These are phyloP conservation scores for Syngnathus acus DNA, from an alignment of 2,797 vertebrate genomes.

Conservation along the genomic window DNA sequence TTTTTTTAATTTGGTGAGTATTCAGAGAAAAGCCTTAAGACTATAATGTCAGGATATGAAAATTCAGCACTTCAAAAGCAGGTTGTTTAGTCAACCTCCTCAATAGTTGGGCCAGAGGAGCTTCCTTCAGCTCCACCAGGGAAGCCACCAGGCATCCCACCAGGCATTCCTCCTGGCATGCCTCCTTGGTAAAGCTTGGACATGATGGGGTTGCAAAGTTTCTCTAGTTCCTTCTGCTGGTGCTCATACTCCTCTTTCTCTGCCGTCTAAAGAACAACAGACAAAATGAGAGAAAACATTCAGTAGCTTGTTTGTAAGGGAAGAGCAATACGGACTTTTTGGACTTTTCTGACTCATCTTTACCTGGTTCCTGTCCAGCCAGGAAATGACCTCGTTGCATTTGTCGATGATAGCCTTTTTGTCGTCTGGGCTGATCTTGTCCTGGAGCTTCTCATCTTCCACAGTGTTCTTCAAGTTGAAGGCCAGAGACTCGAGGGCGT, in stretches of 20 bases:
- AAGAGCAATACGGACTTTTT: too few relatives aligned
- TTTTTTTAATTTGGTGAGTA: not conserved
- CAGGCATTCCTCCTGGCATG: conserved; percentile 34
- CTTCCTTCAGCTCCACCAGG: conserved; percentile 64
- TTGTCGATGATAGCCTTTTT: conserved; percentile 74
- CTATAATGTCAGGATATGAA: conserved; percentile 18
- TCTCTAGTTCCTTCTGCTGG: conserved; percentile 78
- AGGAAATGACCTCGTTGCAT: conserved; percentile 74
- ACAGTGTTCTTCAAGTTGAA: conserved; percentile 79
- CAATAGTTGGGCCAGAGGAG: conserved; percentile 73
- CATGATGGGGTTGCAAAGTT: conserved; percentile 75
- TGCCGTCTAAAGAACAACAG: conserved; percentile 56
- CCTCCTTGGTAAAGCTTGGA: conserved; percentile 73
- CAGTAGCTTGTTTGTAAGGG: not conserved
- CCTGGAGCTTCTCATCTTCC: conserved; percentile 75
- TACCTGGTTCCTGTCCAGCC: conserved; percentile 79
- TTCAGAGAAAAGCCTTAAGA: not conserved
- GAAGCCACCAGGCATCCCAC: conserved; percentile 64
- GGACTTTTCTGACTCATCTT: not conserved
- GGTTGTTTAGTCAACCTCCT: conserved; percentile 68
- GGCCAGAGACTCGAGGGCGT: conserved; percentile 72
- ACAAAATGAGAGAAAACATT: not conserved
- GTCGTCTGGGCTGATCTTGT: conserved; percentile 75
- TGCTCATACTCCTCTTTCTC: conserved; percentile 78
- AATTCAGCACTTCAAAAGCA: conserved; percentile 5